Evolutionary conservation across 1,140 invertebrate genomes (phyloP).

Genomic region (Lasioglossum albipes): DNA sequence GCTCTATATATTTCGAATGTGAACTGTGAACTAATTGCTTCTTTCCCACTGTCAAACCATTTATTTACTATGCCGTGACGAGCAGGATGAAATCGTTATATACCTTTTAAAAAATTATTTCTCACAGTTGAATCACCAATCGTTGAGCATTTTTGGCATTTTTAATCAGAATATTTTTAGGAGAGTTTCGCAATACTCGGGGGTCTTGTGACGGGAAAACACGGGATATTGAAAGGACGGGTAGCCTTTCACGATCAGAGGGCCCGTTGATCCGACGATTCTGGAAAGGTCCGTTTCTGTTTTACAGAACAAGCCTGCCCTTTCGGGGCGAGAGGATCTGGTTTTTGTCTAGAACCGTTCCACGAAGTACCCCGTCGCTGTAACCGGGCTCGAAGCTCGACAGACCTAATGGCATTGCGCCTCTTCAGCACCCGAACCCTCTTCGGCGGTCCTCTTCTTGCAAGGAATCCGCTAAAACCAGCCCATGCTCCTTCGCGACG

Average conservation of each 20-base stretch:
- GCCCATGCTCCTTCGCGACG: slow-evolving; percentile 35
- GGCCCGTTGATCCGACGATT: slow-evolving; percentile 2
- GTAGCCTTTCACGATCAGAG: neutral
- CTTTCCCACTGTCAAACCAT: too few relatives aligned
- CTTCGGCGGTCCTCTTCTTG: slow-evolving; percentile 59
- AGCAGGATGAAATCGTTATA: too few relatives aligned
- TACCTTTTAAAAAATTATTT: too few relatives aligned
- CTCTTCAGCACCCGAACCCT: slow-evolving; percentile 71
- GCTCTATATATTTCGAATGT: too few relatives aligned
- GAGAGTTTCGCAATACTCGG: too few relatives aligned
- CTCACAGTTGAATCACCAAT: too few relatives aligned
- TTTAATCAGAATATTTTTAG: too few relatives aligned
- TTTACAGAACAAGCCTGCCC: neutral
- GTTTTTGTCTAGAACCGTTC: slow-evolving; percentile 21
- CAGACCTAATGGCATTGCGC: slow-evolving; percentile 77
- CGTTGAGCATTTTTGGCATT: too few relatives aligned
- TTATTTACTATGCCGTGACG: too few relatives aligned
- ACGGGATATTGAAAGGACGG: neutral
- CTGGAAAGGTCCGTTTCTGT: neutral
- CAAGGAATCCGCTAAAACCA: slow-evolving; percentile 72
- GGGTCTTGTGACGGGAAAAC: too few relatives aligned
- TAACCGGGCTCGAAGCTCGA: slow-evolving; percentile 28
- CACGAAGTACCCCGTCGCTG: slow-evolving; percentile 40
- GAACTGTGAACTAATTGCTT: too few relatives aligned
- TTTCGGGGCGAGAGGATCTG: neutral